A percentile compares a stretch with the other conserved stretches of the same genome.
Evolutionary conservation across 2,797 vertebrate genomes (phyloP).

Genomic region (Syngnathus acus): DNA sequence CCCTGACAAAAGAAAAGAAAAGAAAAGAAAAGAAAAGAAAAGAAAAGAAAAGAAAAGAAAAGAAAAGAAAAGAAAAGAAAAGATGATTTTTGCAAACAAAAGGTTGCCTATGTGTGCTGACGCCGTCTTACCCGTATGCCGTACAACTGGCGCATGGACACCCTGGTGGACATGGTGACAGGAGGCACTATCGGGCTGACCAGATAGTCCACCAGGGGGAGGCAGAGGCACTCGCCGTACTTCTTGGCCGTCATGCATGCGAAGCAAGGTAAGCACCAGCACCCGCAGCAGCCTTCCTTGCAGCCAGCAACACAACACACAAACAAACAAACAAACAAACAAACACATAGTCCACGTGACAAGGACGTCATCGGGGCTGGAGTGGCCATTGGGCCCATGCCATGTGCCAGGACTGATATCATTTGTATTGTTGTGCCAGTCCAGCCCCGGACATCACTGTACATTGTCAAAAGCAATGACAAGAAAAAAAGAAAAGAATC

Average conservation of each 20-base stretch:
- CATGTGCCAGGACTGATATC: too few relatives aligned
- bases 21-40: too few relatives aligned
- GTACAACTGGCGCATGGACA: conserved; percentile 63
- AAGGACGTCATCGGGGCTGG: not conserved
- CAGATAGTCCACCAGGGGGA: conserved; percentile 61
- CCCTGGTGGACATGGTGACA: conserved; percentile 55
- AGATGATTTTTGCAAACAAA: too few relatives aligned
- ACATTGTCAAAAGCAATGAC: not conserved
- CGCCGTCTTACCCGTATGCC: conserved; percentile 53
- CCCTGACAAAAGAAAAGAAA: conserved; percentile 33
- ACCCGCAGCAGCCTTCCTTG: conserved; percentile 49
- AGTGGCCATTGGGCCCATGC: too few relatives aligned
- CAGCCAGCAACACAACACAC: not conserved
- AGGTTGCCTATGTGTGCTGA: too few relatives aligned
- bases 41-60: too few relatives aligned
- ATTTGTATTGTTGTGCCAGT: too few relatives aligned
- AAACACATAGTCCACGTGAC: not conserved
- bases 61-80: too few relatives aligned
- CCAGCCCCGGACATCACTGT: too few relatives aligned
- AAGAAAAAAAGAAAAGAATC: not conserved
- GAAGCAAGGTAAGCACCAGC: conserved; percentile 63
- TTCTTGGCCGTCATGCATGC: conserved; percentile 39
- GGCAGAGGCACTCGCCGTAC: conserved; percentile 58
- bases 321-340: not conserved
- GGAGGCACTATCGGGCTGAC: conserved; percentile 4